Base-by-base conservation (phyloP, 2,888 invertebrate species). In the Cordilura impudica region DNA sequence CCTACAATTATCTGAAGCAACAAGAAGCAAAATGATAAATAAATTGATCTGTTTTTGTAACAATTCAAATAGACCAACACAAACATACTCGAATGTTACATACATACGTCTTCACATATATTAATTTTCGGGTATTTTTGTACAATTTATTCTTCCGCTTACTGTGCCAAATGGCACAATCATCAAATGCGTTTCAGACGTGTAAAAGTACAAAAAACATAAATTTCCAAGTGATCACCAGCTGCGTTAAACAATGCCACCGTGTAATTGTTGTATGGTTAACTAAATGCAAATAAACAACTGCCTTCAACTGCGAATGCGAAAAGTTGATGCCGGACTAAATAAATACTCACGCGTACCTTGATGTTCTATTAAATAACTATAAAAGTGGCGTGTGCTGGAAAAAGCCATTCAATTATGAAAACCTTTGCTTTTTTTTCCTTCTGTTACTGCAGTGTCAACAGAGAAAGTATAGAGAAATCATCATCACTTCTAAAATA, bases 131-230 rank as follows among this genome's bases (percentile, higher is more conserved):
- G 56, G 21, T 54, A 75, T 43, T 70, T 65, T 39, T 19, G 35
- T n/a, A 23, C 39, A 79, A 81, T 82, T 83, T 82, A 81, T 82
- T 81, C 76, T 82, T 83, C 83, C 82, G 81, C 82, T 79, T 78
- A 74, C 81, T 82, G 82, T 76, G 81, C 73, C 79, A 79, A 73
- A 72, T 71, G 51, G 51, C 49, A 14, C 45, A 53, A 71, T 60
- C 26, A 61, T 61, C 43, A 54, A 60, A 47, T 63, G 49, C 23
- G 8, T 60, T 7, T 35, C 18, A 71, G n/a, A 39, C 1, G 35
- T 29, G 14, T 26, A 21, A 47, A 67, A 54, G 21, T 21, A 72
- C 26, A 26, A 60, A 12, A 54, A 53, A 39, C 56, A 23, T 5
- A 43, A 54, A 53, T 76, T 63, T 69, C 63, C 53, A 23, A 70